Evolutionary conservation across 1,140 invertebrate species (phyloP).

Genomic region (Neoseiulus cucumeris): DNA sequence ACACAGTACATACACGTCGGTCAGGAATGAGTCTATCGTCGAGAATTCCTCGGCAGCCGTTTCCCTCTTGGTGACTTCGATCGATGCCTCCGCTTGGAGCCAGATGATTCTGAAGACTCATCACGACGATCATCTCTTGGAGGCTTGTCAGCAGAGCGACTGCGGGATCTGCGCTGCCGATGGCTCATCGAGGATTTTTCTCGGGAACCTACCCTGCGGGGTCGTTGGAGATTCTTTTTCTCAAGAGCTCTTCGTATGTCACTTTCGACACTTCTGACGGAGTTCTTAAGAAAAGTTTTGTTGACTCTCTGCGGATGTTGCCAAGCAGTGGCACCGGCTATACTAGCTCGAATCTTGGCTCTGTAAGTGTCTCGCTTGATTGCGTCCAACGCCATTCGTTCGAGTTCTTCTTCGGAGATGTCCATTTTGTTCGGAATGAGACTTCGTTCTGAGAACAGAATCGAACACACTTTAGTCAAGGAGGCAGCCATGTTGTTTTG

Average conservation of each 20-base stretch:
- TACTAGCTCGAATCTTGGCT: background rate
- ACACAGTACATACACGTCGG: too few relatives aligned
- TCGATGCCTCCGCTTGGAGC: too few relatives aligned
- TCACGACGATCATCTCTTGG: too few relatives aligned
- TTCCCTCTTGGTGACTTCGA: background rate
- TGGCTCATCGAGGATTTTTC: too few relatives aligned
- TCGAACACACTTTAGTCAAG: too few relatives aligned
- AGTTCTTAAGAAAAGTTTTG: background rate
- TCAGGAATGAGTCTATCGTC: background rate
- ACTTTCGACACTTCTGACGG: background rate
- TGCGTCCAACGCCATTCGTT: constrained; percentile 6
- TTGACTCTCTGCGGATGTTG: background rate
- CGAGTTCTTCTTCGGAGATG: constrained; percentile 15
- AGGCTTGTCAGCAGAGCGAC: too few relatives aligned
- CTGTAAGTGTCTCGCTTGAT: background rate
- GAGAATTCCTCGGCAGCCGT: background rate
- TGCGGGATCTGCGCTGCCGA: too few relatives aligned
- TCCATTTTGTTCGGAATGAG: background rate
- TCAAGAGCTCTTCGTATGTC: background rate
- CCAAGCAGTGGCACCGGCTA: background rate
- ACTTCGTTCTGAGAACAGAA: too few relatives aligned
- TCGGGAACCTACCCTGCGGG: too few relatives aligned
- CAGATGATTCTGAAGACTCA: too few relatives aligned
- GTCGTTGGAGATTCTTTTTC: too few relatives aligned
- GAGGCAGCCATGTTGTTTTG: too few relatives aligned